Evolutionary conservation across 1,140 invertebrate species (phyloP).

Genomic region (Idris sp.): DNA sequence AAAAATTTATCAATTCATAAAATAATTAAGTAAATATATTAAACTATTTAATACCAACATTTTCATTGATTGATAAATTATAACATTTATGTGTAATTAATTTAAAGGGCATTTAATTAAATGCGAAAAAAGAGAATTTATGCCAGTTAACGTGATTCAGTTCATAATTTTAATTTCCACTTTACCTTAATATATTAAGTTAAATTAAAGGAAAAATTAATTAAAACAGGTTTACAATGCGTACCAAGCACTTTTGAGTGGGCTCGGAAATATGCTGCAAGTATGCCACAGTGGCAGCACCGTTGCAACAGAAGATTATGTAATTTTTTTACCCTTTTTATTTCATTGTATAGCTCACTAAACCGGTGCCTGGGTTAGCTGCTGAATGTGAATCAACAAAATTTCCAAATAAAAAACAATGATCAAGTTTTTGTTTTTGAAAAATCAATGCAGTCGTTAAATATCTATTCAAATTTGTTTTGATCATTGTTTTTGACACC

Average conservation of each 20-base stretch:
- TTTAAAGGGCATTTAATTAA: no score
- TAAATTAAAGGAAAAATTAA: slow-evolving; percentile 25
- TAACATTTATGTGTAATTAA: no score
- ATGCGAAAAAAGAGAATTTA: no score
- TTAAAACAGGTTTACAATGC: slow-evolving; percentile 83
- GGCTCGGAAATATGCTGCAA: slow-evolving; percentile 84
- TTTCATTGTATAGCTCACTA: slow-evolving; percentile 59
- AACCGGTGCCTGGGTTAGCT: slow-evolving; percentile 74
- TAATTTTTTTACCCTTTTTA: slow-evolving; percentile 67
- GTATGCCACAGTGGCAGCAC: slow-evolving; percentile 81
- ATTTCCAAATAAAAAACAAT: slow-evolving; percentile 17
- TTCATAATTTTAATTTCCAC: no score
- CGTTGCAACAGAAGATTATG: slow-evolving; percentile 72
- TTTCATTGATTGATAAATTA: no score
- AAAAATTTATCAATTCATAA: no score
- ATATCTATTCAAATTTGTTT: no score
- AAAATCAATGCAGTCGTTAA: no score
- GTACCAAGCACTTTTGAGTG: slow-evolving; percentile 84
- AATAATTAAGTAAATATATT: no score
- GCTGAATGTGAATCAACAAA: slow-evolving; percentile 50
- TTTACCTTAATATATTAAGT: not conserved
- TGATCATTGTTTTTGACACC: slow-evolving; percentile 34
- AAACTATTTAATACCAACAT: no score
- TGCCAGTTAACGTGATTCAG: no score
- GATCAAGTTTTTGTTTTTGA: slow-evolving; percentile 26